Evolutionary conservation across 1,140 invertebrate genomes (phyloP).

Genomic region (Papilio machaon): DNA sequence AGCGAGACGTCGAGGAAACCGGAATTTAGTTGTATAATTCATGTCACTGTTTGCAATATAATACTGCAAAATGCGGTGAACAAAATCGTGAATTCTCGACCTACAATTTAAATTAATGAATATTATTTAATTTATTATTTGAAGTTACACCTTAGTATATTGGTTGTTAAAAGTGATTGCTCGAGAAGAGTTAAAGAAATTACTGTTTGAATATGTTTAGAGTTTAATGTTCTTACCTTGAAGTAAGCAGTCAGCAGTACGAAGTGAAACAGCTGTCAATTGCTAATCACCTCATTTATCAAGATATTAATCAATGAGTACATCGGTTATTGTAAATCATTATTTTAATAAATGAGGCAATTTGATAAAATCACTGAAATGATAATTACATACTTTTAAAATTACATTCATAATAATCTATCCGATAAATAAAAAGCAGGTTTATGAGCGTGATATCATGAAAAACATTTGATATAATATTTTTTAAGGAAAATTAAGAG

Average conservation of each 20-base stretch:
- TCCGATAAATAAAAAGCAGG: conserved; percentile 11
- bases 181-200: not conserved
- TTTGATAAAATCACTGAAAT: conserved; percentile 24
- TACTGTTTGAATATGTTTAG: not conserved
- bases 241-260: not conserved
- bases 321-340: conserved; percentile 29
- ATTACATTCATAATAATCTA: not conserved
- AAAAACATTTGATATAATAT: not conserved
- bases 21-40: conserved; percentile 15
- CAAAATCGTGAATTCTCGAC: not conserved
- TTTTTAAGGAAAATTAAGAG: not conserved
- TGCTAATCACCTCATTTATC: not conserved
- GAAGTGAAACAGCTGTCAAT: not conserved
- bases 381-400: conserved; percentile 5
- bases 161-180: not conserved
- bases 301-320: not conserved
- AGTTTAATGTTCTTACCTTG: not conserved
- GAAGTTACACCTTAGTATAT: not conserved
- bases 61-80: not conserved
- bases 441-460: not conserved
- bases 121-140: too few species aligned
- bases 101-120: not conserved
- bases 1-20: not conserved
- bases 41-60: conserved; percentile 7
- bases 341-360: conserved; percentile 20